Base-by-base conservation (phyloP, 2,797 vertebrate genomes). In the Gymnodraco acuticeps region DNA sequence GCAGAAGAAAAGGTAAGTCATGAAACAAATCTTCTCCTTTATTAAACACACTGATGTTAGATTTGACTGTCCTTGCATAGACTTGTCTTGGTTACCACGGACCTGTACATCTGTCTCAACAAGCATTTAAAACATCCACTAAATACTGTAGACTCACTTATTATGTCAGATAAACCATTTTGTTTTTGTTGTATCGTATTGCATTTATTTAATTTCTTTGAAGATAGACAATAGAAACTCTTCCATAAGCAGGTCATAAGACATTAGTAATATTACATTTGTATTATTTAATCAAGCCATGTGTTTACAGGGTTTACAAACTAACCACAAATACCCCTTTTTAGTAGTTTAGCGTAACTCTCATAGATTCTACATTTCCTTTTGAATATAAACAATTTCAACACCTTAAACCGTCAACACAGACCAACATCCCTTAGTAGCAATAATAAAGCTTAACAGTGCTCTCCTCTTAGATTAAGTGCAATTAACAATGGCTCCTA, bases 11-110 rank as follows among this genome's bases (percentile, higher is more conserved):
- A 77, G 14, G 17, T 38, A 38, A 38, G 2, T 16, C 46, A 64
- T 19, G 6, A 20, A 23, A 61, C 46, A 64, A 65, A 10, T 10
- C 3, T 19, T 38, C 51, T 56, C 17, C 15, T 23, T 10, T 23
- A 48, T 64, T 27, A 72, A 67, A 86, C 31, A 19, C 27, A 63
- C 33, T 46, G 23, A 73, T 52, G 23, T 58, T 65, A 48, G 13
- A 82, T 78, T 77, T 53, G 46, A 20, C 23, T 10, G 2, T 58
- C 47, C 45, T 15, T 83, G 88, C 60, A 71, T 69, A 75, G 85
- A 85, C 83, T 68, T 83, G 82, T 46, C 75, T 58, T 23, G 33
- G 64, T 56, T 51, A 4, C 55, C 33, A 68, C 3, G 5, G 12
- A 38, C 15, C 16, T 43, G 27, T 43, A 54, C 72, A 73, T 76